Base-by-base conservation (phyloP, 2,797 vertebrate species). In the Tragopan temminckii region DNA sequence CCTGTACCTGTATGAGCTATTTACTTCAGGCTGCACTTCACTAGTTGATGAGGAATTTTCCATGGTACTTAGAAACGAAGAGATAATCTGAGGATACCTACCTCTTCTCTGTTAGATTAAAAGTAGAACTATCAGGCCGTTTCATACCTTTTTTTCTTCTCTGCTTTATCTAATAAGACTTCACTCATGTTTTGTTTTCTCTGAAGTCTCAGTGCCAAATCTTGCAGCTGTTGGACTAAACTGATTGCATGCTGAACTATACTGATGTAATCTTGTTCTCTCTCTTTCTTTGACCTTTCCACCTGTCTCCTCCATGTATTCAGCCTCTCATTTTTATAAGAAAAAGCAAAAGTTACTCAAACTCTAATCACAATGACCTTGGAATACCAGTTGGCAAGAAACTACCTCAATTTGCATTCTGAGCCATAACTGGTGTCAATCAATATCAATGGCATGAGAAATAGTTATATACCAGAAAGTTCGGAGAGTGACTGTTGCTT, bases 361-460 rank as follows among this genome's bases (percentile, higher is more conserved):
- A 69, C 88, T 96, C 20, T 55, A 71, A 94, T 93, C 87, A 40
- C 38, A 57, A 62, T 93, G 96, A 97, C 96, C 96, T 97, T 96
- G 95, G 88, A 95, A 77, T 94, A 86, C 97, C 93, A 66, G 78
- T 72, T 96, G 94, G 90, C 94, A 83, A 94, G 91, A 92, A 82
- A 80, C 75, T 67, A 70, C 89, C 80, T 94, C 93, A 94, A 93
- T 86, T 97, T 96, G 91, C 80, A 93, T 97, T 97, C 95, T 88
- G 85, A 96, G 84, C 93, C 93, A 87, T 94, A 96, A 96, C 97
- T 97, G 96, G 91, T 94, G 88, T 97, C 96, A 96, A 82, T 95
- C 92, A 93, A 91, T 93, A 84, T 93, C 85, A 97, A 80, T 80
- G 69, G 74, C 70, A 48, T 27, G 84, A 95, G 85, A 94, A 95